These are phyloP conservation scores for Bradypus variegatus DNA, from an alignment of 2,797 vertebrate species.

Conservation along the genomic window DNA sequence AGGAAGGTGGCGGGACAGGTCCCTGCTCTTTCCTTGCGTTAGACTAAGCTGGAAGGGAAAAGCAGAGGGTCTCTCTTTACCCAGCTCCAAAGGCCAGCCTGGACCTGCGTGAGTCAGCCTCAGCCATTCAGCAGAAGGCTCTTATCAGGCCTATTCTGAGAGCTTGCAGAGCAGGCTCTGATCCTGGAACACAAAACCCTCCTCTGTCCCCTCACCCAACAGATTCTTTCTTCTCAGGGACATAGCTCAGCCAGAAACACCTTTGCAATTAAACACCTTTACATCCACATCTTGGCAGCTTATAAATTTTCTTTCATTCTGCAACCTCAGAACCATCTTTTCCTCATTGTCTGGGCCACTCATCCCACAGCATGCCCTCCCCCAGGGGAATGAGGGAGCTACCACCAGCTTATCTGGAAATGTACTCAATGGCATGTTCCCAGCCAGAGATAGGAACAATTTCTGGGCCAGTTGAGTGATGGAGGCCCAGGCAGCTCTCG, in stretches of 20 bases:
- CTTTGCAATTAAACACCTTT: conserved; percentile 32
- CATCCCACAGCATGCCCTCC: background rate
- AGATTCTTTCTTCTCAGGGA: background rate
- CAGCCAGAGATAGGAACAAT: background rate
- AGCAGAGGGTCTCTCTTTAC: background rate
- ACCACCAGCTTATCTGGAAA: background rate
- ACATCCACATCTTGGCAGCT: background rate
- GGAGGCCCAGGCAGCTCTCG: background rate
- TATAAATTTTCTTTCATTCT: background rate
- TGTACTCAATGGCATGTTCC: background rate
- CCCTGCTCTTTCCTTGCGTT: background rate
- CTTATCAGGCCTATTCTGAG: conserved; percentile 32
- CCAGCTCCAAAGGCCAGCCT: background rate
- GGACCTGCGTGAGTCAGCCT: background rate
- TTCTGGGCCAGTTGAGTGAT: background rate
- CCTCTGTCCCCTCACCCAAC: conserved; percentile 19
- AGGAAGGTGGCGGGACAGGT: background rate
- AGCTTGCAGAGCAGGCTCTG: background rate
- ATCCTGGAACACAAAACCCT: conserved; percentile 31
- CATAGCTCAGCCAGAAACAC: background rate
- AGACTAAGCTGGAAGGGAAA: background rate
- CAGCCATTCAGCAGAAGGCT: background rate
- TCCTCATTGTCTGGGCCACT: background rate
- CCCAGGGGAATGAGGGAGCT: background rate
- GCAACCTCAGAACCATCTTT: background rate